Evolutionary conservation across 2,797 vertebrate genomes (phyloP).

Genomic region (Syngnathus acus): DNA sequence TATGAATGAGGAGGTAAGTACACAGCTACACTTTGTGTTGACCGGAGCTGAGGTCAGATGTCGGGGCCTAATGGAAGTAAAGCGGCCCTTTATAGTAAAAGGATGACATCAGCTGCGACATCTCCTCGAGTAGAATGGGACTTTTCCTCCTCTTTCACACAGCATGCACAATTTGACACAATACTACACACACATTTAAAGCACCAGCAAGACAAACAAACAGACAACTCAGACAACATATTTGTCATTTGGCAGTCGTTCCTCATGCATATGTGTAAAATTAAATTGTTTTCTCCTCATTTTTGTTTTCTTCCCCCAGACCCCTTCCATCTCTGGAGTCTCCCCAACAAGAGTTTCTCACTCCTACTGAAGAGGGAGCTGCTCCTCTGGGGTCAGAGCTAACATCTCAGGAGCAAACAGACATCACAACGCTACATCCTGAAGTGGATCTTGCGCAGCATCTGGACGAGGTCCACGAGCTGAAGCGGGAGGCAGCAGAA

Average conservation of each 20-base stretch:
- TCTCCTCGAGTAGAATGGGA: conserved; percentile 66
- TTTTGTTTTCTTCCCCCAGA: conserved; percentile 52
- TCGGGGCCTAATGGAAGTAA: conserved; percentile 52
- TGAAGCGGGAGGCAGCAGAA: not conserved
- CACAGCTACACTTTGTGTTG: conserved; percentile 56
- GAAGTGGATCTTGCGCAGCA: conserved; percentile 22
- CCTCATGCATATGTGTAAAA: conserved; percentile 32
- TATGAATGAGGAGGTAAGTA: conserved; percentile 63
- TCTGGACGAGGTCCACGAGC: too few relatives aligned
- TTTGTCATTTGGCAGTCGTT: conserved; percentile 38
- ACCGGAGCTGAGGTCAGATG: conserved; percentile 42
- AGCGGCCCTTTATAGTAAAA: conserved; percentile 63
- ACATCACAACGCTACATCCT: not conserved
- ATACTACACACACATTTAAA: conserved; percentile 14
- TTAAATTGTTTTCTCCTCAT: conserved; percentile 30
- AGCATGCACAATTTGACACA: conserved; percentile 28
- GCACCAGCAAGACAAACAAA: conserved; percentile 4
- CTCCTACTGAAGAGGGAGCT: conserved; percentile 55
- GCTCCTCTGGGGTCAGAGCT: conserved; percentile 31
- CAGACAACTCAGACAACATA: conserved; percentile 23
- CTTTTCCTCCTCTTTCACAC: conserved; percentile 38
- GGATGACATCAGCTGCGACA: conserved; percentile 76
- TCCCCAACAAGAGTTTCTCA: conserved; percentile 62
- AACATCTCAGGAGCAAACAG: conserved; percentile 21
- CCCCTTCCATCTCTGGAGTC: conserved; percentile 63